Conservation (phyloP, 1,140 invertebrate species). For the Bombus consobrinus region DNA sequence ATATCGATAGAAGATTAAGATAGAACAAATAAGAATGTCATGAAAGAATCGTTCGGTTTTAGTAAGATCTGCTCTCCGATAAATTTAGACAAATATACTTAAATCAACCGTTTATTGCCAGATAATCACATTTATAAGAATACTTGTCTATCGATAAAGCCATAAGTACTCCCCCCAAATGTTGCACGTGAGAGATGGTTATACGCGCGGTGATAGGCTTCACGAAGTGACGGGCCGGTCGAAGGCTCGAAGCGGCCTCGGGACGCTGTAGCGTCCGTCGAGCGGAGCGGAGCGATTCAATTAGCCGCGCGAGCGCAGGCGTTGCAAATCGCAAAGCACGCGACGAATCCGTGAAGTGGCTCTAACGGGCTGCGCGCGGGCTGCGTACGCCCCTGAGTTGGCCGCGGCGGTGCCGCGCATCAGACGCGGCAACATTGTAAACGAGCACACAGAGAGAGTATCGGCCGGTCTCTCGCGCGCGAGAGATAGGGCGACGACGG, state of each 20-base stretch:
- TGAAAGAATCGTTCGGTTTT: background rate
- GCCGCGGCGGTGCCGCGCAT: slow-evolving; percentile 55
- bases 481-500: slow-evolving; percentile 54
- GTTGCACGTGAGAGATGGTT: background rate
- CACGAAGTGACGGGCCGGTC: background rate
- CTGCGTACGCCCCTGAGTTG: slow-evolving; percentile 57
- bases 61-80: background rate
- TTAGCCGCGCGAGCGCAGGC: slow-evolving; percentile 56
- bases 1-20: background rate
- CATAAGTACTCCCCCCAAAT: background rate
- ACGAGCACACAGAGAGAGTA: slow-evolving; percentile 38
- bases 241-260: background rate
- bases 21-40: background rate
- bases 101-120: background rate
- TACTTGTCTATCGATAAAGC: background rate
- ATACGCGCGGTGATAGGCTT: background rate
- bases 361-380: slow-evolving; percentile 56
- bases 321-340: slow-evolving; percentile 54
- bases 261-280: background rate
- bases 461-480: slow-evolving; percentile 36
- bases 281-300: slow-evolving; percentile 56
- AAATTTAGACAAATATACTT: background rate
- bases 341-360: slow-evolving; percentile 55
- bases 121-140: background rate
- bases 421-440: slow-evolving; percentile 77